phyloP scores from a whole-genome alignment of 2,113 vertebrate species.

The Psilopsiagon aymara region DNA sequence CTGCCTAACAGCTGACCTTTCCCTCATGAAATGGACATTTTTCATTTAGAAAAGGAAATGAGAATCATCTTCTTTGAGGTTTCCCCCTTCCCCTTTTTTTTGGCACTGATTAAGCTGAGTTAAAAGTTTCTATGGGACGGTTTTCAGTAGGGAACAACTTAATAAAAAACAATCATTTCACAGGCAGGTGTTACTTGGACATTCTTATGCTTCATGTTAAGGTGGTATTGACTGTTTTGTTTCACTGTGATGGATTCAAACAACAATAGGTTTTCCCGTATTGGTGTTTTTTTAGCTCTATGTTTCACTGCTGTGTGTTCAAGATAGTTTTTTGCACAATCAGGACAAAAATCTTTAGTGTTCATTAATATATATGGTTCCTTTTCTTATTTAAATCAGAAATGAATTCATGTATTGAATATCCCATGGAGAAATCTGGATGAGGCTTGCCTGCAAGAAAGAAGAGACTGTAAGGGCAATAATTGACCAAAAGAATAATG shows the following conservation, averaged over 20 bases:
- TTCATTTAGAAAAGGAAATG: conserved; percentile 66
- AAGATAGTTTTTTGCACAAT: not conserved
- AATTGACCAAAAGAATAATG: not conserved
- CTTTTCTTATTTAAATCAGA: not conserved
- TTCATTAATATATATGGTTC: not conserved
- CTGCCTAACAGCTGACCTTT: conserved; percentile 42
- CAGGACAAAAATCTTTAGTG: not conserved
- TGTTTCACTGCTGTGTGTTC: not conserved
- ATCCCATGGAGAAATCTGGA: not conserved
- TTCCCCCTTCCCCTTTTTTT: not conserved
- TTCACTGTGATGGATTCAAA: not conserved
- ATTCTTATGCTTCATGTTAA: not conserved
- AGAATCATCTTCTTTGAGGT: conserved; percentile 47
- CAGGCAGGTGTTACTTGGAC: not conserved
- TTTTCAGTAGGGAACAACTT: conserved; percentile 15
- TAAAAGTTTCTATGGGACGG: not conserved
- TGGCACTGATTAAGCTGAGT: not conserved
- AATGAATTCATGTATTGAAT: not conserved
- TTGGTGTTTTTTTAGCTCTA: accelerated
- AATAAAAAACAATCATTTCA: not conserved
- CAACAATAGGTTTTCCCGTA: not conserved
- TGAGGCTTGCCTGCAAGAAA: not conserved
- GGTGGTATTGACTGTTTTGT: not conserved
- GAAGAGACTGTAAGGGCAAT: not conserved
- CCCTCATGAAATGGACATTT: conserved; percentile 46